phyloP scores from a whole-genome alignment of 2,113 vertebrate species.

The Brienomyrus brachyistius region DNA sequence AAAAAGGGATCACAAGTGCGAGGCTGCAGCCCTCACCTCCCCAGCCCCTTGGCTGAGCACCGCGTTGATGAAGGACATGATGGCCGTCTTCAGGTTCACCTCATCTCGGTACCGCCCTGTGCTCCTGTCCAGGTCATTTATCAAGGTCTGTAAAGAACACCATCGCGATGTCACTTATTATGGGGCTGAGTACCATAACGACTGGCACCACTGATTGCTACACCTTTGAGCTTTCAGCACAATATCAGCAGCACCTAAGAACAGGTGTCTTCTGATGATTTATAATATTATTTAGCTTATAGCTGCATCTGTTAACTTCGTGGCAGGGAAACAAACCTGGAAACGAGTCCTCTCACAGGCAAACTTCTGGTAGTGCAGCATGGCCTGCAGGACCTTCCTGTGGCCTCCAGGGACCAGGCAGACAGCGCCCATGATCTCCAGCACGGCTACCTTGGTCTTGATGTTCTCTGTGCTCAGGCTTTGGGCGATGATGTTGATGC shows the following conservation, averaged over 20 bases:
- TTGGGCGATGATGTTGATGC: slow-evolving; percentile 96
- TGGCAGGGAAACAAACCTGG: slow-evolving; percentile 64
- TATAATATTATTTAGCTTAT: not conserved
- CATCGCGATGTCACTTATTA: not conserved
- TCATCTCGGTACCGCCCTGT: slow-evolving; percentile 93
- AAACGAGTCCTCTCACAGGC: slow-evolving; percentile 92
- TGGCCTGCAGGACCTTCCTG: slow-evolving; percentile 91
- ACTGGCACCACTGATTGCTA: not conserved
- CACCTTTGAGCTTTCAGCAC: not conserved
- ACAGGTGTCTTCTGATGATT: not conserved
- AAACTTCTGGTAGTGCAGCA: slow-evolving; percentile 96
- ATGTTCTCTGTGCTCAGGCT: slow-evolving; percentile 96
- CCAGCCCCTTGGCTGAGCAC: slow-evolving; percentile 94
- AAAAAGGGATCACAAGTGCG: not conserved
- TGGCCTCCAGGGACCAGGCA: slow-evolving; percentile 96
- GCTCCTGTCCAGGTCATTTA: slow-evolving; percentile 93
- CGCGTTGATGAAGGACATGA: slow-evolving; percentile 99
- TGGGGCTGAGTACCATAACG: not conserved
- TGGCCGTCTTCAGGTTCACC: slow-evolving; percentile 95
- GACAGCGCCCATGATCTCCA: slow-evolving; percentile 98
- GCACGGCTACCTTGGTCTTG: slow-evolving; percentile 95
- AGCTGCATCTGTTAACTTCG: not conserved
- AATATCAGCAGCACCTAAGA: not conserved
- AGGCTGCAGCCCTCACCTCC: slow-evolving; percentile 66
- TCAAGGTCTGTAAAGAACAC: slow-evolving; percentile 69